phyloP scores from a whole-genome alignment of 2,888 invertebrate species.

The Noctuana brunneofusca region DNA sequence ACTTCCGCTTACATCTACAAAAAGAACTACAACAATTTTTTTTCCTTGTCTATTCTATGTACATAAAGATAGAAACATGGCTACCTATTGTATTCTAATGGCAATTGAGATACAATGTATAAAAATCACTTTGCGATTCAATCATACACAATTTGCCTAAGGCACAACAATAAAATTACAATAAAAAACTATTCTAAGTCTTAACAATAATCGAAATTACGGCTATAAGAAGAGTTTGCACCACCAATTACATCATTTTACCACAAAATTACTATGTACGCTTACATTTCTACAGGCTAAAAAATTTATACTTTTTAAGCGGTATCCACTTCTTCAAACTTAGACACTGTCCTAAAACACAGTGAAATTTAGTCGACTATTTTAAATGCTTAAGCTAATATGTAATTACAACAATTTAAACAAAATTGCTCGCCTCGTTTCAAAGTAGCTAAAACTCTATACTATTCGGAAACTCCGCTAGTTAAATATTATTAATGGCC shows the following conservation, averaged over 20 bases:
- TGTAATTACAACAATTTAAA: slow-evolving; percentile 51
- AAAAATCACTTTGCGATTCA: slow-evolving; percentile 38
- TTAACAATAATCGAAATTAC: slow-evolving; percentile 70
- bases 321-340: slow-evolving; percentile 45
- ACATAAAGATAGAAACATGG: slow-evolving; percentile 26
- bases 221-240: slow-evolving; percentile 76
- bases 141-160: slow-evolving; percentile 57
- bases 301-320: slow-evolving; percentile 40
- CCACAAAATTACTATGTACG: slow-evolving; percentile 62
- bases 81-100: slow-evolving; percentile 30
- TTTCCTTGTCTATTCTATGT: slow-evolving; percentile 32
- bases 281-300: slow-evolving; percentile 58
- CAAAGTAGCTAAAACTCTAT: slow-evolving; percentile 58
- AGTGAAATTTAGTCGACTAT: slow-evolving; percentile 41
- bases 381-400: slow-evolving; percentile 67
- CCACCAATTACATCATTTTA: slow-evolving; percentile 74
- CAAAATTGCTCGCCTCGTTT: slow-evolving; percentile 65
- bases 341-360: slow-evolving; percentile 43
- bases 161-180: slow-evolving; percentile 60
- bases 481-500: slow-evolving; percentile 60
- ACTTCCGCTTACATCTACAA: slow-evolving; percentile 64
- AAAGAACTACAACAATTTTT: slow-evolving; percentile 52
- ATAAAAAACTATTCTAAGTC: slow-evolving; percentile 58
- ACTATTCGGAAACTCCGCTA: slow-evolving; percentile 65
- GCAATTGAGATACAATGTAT: slow-evolving; percentile 36